These are phyloP conservation scores for Trileptium ribeirensis DNA, from an alignment of 2,888 invertebrate genomes.

Conservation along the genomic window DNA sequence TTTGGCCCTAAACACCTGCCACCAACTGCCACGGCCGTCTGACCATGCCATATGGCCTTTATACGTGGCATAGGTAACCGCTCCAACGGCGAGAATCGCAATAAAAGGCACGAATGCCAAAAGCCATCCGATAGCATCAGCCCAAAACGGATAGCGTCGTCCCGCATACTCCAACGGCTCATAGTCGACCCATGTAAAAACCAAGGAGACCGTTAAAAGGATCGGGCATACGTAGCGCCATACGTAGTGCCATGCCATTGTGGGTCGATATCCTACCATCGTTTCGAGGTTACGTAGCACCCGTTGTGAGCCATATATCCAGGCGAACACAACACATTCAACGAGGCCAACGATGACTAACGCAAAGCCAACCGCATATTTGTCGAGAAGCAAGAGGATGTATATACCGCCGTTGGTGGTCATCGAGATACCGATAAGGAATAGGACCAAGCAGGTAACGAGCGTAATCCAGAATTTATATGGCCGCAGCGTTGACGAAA, in stretches of 20 bases:
- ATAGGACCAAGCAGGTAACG: constrained; percentile 5
- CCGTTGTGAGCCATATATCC: constrained; percentile 16
- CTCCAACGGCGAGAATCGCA: constrained; percentile 59
- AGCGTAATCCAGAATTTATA: constrained; percentile 23
- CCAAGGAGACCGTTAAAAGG: constrained; percentile 62
- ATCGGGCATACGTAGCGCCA: constrained; percentile 66
- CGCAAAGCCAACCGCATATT: constrained; percentile 24
- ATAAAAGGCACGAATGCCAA: constrained; percentile 64
- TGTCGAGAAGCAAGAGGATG: constrained; percentile 19
- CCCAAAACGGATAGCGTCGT: constrained; percentile 65
- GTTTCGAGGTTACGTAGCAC: not conserved
- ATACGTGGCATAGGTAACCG: constrained; percentile 55
- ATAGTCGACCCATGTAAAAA: constrained; percentile 65
- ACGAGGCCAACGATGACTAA: constrained; percentile 18
- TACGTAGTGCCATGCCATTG: constrained; percentile 63
- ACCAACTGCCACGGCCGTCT: not conserved
- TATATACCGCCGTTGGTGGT: constrained; percentile 26
- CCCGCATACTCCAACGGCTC: constrained; percentile 60
- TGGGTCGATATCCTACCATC: constrained; percentile 43
- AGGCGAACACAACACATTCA: constrained; percentile 18
- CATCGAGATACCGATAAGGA: constrained; percentile 18
- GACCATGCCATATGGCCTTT: constrained; percentile 38
- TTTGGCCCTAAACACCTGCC: not conserved
- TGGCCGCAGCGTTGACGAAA: not conserved
- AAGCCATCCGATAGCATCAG: constrained; percentile 64